Percentiles rank a stretch among this genome's conserved stretches.
phyloP scores from a whole-genome alignment of 2,113 vertebrate genomes.

The Dunckerocampus dactyliophorus region DNA sequence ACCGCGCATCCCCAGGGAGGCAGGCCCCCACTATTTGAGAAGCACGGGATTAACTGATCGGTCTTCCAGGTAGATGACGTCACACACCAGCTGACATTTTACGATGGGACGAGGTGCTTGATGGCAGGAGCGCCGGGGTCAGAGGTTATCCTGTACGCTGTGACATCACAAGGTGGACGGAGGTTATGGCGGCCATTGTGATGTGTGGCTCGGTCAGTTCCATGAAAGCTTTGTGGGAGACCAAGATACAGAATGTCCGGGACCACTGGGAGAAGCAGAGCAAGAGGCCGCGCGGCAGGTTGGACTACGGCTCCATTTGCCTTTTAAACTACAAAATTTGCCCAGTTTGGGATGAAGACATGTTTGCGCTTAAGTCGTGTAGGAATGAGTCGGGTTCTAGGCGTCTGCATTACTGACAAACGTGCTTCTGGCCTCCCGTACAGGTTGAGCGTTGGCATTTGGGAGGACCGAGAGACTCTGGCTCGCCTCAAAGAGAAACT shows the following conservation, averaged over 20 bases:
- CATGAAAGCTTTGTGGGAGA: conserved; percentile 88
- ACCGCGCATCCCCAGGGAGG: no score
- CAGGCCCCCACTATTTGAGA: no score
- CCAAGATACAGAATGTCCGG: conserved; percentile 78
- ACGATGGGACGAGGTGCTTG: conserved; percentile 2
- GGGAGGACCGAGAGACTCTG: conserved; percentile 85
- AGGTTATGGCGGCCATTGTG: conserved; percentile 74
- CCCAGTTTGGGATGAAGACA: no score
- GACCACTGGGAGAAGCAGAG: conserved; percentile 75
- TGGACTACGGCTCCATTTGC: conserved; percentile 3
- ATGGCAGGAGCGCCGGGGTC: conserved; percentile 4
- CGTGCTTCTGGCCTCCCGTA: not conserved
- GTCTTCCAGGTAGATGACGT: no score
- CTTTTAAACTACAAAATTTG: not conserved
- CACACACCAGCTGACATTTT: not conserved
- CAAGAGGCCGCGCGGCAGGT: conserved; percentile 68
- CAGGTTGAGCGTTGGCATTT: conserved; percentile 76
- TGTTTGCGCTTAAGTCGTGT: no score
- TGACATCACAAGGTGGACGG: conserved; percentile 28
- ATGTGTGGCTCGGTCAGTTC: conserved; percentile 77
- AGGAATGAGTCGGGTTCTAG: not conserved
- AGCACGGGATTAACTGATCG: no score
- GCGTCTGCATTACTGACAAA: not conserved
- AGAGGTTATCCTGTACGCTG: conserved; percentile 17
- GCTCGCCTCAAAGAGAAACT: conserved; percentile 85